Evolutionary conservation across 2,797 vertebrate species (phyloP).

Genomic region (Halcyon leucocephala): DNA sequence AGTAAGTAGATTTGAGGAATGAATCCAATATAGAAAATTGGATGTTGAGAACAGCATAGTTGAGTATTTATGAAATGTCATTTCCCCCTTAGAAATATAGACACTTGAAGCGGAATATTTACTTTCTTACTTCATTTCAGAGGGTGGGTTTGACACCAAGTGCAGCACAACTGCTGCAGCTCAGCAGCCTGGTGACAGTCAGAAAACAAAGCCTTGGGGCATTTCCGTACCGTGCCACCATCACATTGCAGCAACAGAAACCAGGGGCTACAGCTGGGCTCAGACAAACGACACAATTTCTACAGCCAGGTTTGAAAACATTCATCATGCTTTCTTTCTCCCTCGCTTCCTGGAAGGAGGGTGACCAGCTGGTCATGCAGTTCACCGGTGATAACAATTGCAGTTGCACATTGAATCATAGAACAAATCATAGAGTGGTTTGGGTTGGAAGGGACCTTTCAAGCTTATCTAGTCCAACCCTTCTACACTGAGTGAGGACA

Average conservation of each 20-base stretch:
- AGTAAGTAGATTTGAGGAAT: conserved; percentile 23
- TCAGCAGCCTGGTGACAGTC: background rate
- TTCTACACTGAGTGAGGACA: background rate
- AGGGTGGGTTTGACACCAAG: background rate
- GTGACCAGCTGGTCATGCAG: background rate
- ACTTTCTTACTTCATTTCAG: background rate
- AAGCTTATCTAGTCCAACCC: background rate
- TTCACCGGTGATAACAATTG: background rate
- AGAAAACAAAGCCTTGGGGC: background rate
- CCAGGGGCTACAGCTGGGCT: background rate
- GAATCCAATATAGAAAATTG: conserved; percentile 16
- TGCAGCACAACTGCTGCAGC: background rate
- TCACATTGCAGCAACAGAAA: background rate
- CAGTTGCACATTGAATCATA: background rate
- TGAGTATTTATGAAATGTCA: conserved; percentile 35
- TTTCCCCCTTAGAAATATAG: conserved; percentile 3
- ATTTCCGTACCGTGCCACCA: background rate
- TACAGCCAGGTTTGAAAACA: background rate
- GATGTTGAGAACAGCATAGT: background rate
- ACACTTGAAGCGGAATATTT: background rate
- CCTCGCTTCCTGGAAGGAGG: background rate
- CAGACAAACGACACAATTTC: rapidly evolving
- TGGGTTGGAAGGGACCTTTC: background rate
- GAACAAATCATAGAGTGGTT: background rate
- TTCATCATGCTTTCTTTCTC: background rate